Conservation (phyloP, 1,140 invertebrate species). For the Drosophila simulans region DNA sequence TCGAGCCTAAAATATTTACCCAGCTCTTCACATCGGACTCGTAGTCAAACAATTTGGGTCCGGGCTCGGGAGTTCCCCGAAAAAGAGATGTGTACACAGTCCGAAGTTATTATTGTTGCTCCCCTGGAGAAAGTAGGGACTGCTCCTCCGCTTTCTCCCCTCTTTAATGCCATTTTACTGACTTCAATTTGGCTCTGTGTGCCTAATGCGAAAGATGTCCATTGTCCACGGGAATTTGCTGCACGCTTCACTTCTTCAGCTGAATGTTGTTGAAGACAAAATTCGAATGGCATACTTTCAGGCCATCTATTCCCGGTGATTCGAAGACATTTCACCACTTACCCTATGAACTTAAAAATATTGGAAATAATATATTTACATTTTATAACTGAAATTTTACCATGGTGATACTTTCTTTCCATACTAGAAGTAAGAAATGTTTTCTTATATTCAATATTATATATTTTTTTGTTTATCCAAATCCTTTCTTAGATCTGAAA, state of each 20-base stretch:
- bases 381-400: background rate
- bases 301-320: constrained; percentile 19
- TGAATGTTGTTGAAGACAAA: constrained; percentile 54
- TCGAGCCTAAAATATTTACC: constrained; percentile 69
- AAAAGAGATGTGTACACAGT: constrained; percentile 46
- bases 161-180: constrained; percentile 41
- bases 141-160: background rate
- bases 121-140: constrained; percentile 1
- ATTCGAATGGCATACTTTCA: constrained; percentile 59
- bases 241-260: constrained; percentile 61
- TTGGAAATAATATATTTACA: background rate
- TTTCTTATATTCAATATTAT: background rate
- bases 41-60: constrained; percentile 71
- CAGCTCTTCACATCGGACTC: constrained; percentile 75
- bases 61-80: constrained; percentile 11
- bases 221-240: constrained; percentile 47
- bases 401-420: too few species aligned
- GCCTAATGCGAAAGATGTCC: constrained; percentile 47
- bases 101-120: constrained; percentile 43
- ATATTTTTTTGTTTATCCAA: background rate
- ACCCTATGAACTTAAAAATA: background rate
- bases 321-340: constrained; percentile 9
- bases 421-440: background rate
- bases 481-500: background rate
- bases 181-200: constrained; percentile 44